A percentile compares a stretch with the other conserved stretches of the same genome.
phyloP scores from a whole-genome alignment of 2,113 vertebrate species.

The Anguilla rostrata region DNA sequence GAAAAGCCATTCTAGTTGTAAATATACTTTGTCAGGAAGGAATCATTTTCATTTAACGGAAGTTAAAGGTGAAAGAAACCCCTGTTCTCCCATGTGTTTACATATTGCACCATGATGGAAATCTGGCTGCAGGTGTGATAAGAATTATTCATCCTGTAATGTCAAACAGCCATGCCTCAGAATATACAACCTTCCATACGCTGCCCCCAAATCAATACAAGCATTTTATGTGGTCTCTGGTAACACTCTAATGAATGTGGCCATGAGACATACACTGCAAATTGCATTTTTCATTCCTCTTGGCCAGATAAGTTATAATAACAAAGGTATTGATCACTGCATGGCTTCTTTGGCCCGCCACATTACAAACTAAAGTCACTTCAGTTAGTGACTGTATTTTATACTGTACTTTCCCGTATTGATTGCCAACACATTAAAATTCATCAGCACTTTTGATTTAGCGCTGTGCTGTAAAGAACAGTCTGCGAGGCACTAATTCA shows the following conservation, averaged over 20 bases:
- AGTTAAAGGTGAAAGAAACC: background rate
- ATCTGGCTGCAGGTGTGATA: slow-evolving; percentile 3
- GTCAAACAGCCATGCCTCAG: background rate
- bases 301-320: slow-evolving; percentile 18
- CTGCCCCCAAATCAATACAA: slow-evolving; percentile 23
- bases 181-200: slow-evolving; percentile 1
- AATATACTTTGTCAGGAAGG: background rate
- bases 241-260: slow-evolving; percentile 24
- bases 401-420: slow-evolving; percentile 27
- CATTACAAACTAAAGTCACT: slow-evolving; percentile 25
- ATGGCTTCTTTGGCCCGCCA: slow-evolving; percentile 7
- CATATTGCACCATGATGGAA: background rate
- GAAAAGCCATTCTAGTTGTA: background rate
- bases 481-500: slow-evolving; percentile 19
- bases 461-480: slow-evolving; percentile 22
- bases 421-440: slow-evolving; percentile 28
- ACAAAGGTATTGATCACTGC: slow-evolving; percentile 23
- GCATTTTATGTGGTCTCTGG: slow-evolving; percentile 15
- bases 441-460: slow-evolving; percentile 26
- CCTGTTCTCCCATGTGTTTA: background rate
- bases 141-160: background rate
- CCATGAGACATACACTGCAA: slow-evolving; percentile 20
- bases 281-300: slow-evolving; percentile 9
- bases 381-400: slow-evolving; percentile 31
- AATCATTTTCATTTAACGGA: background rate